phyloP scores from a whole-genome alignment of 2,113 vertebrate species.

The Canis aureus region DNA sequence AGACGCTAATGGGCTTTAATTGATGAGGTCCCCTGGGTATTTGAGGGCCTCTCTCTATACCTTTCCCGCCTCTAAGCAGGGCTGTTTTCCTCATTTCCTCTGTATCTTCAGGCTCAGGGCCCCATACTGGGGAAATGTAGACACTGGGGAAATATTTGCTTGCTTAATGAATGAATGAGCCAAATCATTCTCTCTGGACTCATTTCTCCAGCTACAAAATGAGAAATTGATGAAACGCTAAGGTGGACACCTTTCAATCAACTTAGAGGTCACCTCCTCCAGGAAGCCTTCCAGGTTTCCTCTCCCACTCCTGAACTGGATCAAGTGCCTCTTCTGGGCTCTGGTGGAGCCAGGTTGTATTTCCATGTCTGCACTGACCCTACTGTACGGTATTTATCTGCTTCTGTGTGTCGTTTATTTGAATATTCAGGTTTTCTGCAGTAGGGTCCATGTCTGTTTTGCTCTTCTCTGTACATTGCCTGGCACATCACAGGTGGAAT shows the following conservation, averaged over 20 bases:
- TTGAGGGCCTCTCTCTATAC: background rate
- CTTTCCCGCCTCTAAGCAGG: background rate
- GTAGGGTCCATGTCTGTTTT: background rate
- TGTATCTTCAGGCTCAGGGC: background rate
- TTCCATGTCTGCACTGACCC: background rate
- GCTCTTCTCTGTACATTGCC: background rate
- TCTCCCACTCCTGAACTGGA: background rate
- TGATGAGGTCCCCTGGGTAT: background rate
- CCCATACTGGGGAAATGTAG: background rate
- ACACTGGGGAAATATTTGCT: background rate
- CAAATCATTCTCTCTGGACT: background rate
- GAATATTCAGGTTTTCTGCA: background rate
- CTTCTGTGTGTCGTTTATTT: background rate
- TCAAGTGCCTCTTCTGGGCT: background rate
- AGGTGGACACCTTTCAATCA: background rate
- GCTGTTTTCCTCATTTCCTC: background rate
- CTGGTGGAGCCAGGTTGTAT: background rate
- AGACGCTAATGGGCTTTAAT: background rate
- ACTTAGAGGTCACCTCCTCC: slow-evolving; percentile 3
- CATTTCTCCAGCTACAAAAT: background rate
- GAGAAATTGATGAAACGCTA: background rate
- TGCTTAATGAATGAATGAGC: background rate
- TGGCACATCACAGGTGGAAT: background rate
- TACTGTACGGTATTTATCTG: background rate
- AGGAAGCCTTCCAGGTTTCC: background rate